phyloP scores from a whole-genome alignment of 2,113 vertebrate genomes.

The Lepus americanus region DNA sequence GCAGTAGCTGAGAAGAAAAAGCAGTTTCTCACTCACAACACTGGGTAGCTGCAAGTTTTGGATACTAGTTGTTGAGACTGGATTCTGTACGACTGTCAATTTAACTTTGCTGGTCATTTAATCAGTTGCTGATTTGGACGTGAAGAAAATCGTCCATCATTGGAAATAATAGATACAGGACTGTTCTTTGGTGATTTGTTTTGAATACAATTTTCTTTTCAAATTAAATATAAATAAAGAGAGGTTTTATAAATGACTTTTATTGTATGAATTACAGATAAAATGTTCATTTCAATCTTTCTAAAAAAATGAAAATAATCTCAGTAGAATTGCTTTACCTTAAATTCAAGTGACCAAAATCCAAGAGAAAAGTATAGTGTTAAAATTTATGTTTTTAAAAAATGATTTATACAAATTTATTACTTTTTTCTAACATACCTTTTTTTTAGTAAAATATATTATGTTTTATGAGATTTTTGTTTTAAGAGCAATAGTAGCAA shows the following conservation, averaged over 20 bases:
- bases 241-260: background rate
- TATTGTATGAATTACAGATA: background rate
- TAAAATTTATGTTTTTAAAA: slow-evolving; percentile 17
- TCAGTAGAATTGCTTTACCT: background rate
- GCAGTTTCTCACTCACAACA: background rate
- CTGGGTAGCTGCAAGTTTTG: background rate
- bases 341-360: background rate
- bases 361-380: background rate
- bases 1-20: background rate
- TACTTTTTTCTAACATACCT: background rate
- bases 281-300: background rate
- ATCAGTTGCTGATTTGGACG: background rate
- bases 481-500: background rate
- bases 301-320: slow-evolving; percentile 18
- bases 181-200: background rate
- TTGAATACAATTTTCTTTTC: background rate
- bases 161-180: background rate
- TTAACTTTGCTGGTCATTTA: background rate
- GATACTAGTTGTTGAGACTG: background rate
- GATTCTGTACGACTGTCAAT: background rate
- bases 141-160: background rate
- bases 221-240: background rate
- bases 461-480: background rate
- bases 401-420: background rate
- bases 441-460: background rate